Percentiles rank a stretch among this genome's conserved stretches.
Evolutionary conservation across 1,140 invertebrate genomes (phyloP).

Genomic region (Orchestia grillus): DNA sequence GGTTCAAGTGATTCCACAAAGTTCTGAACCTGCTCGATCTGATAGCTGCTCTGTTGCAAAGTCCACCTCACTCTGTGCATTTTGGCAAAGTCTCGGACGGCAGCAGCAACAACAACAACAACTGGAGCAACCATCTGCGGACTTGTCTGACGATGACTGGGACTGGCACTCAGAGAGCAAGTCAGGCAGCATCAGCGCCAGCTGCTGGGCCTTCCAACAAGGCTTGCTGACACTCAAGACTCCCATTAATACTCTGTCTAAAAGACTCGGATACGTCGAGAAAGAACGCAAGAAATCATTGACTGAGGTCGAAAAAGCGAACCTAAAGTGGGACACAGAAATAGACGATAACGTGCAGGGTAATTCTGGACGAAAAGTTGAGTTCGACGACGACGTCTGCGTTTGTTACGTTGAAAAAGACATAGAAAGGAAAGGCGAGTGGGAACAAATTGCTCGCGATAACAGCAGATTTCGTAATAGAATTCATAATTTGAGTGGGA

Average conservation of each 20-base stretch:
- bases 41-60: not conserved
- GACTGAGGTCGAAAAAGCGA: conserved; percentile 38
- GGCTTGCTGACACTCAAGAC: conserved; percentile 27
- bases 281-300: conserved; percentile 27
- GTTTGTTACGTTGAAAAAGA: conserved; percentile 8
- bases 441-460: conserved; percentile 13
- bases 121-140: not conserved
- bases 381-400: not conserved
- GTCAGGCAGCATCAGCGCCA: not conserved
- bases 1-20: not conserved
- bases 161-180: not conserved
- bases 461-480: not conserved
- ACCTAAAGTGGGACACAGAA: conserved; percentile 40
- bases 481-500: not conserved
- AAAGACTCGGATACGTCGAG: conserved; percentile 1
- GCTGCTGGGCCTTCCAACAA: not conserved
- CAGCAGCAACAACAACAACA: conserved; percentile 7
- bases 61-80: not conserved
- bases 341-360: conserved; percentile 9
- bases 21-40: not conserved
- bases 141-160: conserved; percentile 4
- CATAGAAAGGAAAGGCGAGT: conserved; percentile 15
- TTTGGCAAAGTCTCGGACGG: not conserved
- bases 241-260: conserved; percentile 1
- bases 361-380: not conserved